Evolutionary conservation across 1,140 invertebrate genomes (phyloP).

Genomic region (Pogonognathellus flavescens): DNA sequence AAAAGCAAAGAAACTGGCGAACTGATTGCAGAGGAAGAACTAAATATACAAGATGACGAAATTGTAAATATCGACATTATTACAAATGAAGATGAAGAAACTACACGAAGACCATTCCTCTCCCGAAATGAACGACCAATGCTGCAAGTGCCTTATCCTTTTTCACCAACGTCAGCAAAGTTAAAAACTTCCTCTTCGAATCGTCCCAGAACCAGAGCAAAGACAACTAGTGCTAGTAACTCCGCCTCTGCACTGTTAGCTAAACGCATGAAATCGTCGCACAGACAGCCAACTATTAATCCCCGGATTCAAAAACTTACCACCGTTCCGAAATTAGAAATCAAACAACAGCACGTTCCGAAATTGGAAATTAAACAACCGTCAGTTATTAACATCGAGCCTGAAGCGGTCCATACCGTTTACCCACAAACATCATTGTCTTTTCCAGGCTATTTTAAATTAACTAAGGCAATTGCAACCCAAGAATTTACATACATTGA

Average conservation of each 20-base stretch:
- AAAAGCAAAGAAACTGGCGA: not conserved
- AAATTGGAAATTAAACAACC: not conserved
- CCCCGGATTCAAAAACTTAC: not conserved
- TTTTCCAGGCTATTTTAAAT: not conserved
- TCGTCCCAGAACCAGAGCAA: not conserved
- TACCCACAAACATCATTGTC: constrained; percentile 7
- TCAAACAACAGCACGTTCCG: not conserved
- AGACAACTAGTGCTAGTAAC: too few species aligned
- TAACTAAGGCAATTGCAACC: not conserved
- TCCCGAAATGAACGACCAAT: not conserved
- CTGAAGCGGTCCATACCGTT: not conserved
- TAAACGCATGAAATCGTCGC: not conserved
- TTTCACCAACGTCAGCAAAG: not conserved
- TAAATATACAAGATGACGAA: not conserved
- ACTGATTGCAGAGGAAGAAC: not conserved
- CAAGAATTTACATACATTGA: not conserved
- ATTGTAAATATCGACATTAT: not conserved
- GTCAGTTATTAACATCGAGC: not conserved
- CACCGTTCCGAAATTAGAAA: not conserved
- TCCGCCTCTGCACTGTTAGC: not conserved
- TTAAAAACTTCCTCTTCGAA: not conserved
- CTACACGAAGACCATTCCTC: not conserved
- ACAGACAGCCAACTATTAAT: not conserved
- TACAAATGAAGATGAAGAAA: not conserved
- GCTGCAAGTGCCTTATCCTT: not conserved